Evolutionary conservation across 1,140 invertebrate genomes (phyloP).

Genomic region (Bombus sylvicola): DNA sequence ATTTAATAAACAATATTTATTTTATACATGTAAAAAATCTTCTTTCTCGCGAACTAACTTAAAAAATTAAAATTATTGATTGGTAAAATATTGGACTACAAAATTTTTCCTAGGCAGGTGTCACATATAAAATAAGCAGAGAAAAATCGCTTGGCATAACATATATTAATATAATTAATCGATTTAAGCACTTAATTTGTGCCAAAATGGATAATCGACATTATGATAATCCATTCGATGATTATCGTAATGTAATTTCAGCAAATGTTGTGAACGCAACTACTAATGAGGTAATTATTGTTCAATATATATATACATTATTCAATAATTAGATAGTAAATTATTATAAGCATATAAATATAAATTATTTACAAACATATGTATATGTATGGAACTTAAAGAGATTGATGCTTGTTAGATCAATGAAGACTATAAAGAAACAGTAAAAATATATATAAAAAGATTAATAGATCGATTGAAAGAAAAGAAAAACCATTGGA

Average conservation of each 20-base stretch:
- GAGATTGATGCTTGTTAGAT: constrained; percentile 63
- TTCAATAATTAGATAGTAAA: constrained; percentile 14
- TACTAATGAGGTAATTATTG: constrained; percentile 44
- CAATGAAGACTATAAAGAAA: constrained; percentile 65
- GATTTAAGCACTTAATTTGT: not conserved
- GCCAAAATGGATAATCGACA: constrained; percentile 58
- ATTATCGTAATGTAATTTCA: constrained; percentile 55
- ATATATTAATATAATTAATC: not conserved
- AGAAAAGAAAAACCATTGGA: constrained; percentile 69
- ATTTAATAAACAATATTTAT: not conserved
- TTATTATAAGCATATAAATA: not conserved
- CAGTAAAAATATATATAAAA: constrained; percentile 56
- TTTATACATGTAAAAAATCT: not conserved
- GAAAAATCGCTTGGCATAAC: not conserved
- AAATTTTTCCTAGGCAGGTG: not conserved
- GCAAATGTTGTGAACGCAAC: constrained; percentile 43
- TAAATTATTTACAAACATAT: not conserved
- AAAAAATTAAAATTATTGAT: not conserved
- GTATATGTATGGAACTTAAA: constrained; percentile 17
- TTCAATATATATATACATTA: not conserved
- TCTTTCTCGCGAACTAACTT: not conserved
- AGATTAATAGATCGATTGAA: constrained; percentile 67
- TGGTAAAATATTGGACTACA: not conserved
- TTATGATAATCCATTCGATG: constrained; percentile 67
- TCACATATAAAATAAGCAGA: constrained; percentile 1